phyloP scores from a whole-genome alignment of 2,113 vertebrate species.

The Sisor rabdophorus region DNA sequence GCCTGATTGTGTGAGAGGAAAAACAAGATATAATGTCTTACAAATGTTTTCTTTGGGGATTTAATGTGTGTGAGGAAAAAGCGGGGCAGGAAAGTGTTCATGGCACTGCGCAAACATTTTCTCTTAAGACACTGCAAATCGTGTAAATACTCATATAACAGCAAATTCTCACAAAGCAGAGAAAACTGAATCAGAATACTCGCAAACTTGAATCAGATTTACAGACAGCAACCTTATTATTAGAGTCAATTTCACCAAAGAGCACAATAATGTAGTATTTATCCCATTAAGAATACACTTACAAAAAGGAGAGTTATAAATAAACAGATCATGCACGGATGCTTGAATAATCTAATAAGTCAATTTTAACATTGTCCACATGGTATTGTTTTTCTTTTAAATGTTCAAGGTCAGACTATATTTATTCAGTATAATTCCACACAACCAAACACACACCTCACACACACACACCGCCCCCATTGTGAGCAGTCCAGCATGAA shows the following conservation, averaged over 20 bases:
- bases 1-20: constrained; percentile 6
- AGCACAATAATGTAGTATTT: not conserved
- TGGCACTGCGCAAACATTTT: not conserved
- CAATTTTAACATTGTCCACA: not conserved
- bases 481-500: not conserved
- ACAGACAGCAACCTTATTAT: not conserved
- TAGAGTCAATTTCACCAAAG: not conserved
- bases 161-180: not conserved
- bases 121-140: not conserved
- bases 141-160: not conserved
- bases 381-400: not conserved
- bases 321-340: not conserved
- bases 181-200: not conserved
- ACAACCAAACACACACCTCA: not conserved
- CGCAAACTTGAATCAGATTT: not conserved
- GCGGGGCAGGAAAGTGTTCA: constrained; percentile 40
- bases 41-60: not conserved
- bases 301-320: not conserved
- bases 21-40: constrained; percentile 18
- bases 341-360: not conserved
- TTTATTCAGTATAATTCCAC: not conserved
- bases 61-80: constrained; percentile 31
- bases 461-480: not conserved
- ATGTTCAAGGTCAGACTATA: constrained; percentile 5
- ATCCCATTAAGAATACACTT: too few species aligned